These are phyloP conservation scores for Moxostoma hubbsi DNA, from an alignment of 2,797 vertebrate genomes.

Conservation along the genomic window DNA sequence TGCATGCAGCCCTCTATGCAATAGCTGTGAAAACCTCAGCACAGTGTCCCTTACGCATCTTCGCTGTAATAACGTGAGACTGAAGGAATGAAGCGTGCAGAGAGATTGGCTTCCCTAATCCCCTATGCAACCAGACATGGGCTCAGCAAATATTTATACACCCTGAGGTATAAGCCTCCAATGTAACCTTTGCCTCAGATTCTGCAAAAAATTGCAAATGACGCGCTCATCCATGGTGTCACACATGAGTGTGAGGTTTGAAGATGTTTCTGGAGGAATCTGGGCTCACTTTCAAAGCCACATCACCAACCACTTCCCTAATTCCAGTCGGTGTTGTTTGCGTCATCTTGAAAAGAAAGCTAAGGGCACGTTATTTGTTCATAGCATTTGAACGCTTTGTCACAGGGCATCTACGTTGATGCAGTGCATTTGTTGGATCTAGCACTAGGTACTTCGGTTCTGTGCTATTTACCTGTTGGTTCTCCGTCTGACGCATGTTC, in stretches of 20 bases:
- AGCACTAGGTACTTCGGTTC: background rate
- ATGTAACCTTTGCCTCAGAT: conserved; percentile 36
- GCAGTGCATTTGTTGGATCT: background rate
- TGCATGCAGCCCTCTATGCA: conserved; percentile 54
- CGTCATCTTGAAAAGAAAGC: background rate
- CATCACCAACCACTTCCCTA: background rate
- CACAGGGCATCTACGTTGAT: background rate
- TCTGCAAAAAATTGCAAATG: conserved; percentile 25
- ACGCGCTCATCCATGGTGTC: conserved; percentile 39
- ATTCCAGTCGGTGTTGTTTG: conserved; percentile 4
- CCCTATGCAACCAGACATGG: conserved; percentile 56
- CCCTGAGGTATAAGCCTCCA: conserved; percentile 20
- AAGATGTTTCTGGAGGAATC: conserved; percentile 9
- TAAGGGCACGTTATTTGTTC: background rate
- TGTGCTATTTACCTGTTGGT: conserved; percentile 12
- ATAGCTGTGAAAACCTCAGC: conserved; percentile 51
- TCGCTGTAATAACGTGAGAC: conserved; percentile 28
- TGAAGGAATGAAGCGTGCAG: conserved; percentile 37
- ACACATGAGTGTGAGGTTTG: conserved; percentile 13
- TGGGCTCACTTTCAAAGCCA: conserved; percentile 8
- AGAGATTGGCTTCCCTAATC: conserved; percentile 33
- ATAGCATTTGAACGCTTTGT: background rate
- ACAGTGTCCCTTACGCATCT: conserved; percentile 55
- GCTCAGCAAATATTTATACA: conserved; percentile 54
- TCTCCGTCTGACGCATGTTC: conserved; percentile 16